phyloP scores from a whole-genome alignment of 2,797 vertebrate genomes.

The Syndactyla subalaris region DNA sequence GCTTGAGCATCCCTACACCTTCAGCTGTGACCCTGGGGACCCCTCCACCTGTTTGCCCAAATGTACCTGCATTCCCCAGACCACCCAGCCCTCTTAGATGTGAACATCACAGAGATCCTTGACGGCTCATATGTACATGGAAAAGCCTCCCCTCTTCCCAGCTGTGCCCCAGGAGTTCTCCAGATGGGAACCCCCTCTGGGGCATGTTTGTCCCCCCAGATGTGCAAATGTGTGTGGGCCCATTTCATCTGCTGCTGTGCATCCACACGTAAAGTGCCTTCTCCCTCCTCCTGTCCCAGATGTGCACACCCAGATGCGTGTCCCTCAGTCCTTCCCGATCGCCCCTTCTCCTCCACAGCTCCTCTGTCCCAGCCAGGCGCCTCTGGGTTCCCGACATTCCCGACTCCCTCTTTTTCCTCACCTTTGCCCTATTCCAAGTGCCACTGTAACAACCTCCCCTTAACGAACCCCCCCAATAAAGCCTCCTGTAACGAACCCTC shows the following conservation, averaged over 20 bases:
- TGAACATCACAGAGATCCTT: not conserved
- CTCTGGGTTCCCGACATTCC: not conserved
- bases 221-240: not conserved
- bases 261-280: not conserved
- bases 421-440: not conserved
- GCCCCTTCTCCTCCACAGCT: too few species aligned
- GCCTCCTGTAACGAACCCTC: not conserved
- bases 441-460: accelerated
- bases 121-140: not conserved
- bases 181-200: not conserved
- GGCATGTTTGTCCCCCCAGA: too few species aligned
- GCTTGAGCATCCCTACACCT: not conserved
- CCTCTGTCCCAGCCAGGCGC: not conserved
- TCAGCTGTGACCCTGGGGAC: not conserved
- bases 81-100: not conserved
- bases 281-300: not conserved
- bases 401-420: accelerated
- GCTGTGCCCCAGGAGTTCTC: not conserved
- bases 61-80: accelerated
- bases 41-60: not conserved
- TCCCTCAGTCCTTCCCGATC: accelerated
- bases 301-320: not conserved
- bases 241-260: not conserved
- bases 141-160: not conserved
- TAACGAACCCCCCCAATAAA: not conserved